phyloP scores from a whole-genome alignment of 92 coral and sea anemone species.

The Chrysogorgia sp. region DNA sequence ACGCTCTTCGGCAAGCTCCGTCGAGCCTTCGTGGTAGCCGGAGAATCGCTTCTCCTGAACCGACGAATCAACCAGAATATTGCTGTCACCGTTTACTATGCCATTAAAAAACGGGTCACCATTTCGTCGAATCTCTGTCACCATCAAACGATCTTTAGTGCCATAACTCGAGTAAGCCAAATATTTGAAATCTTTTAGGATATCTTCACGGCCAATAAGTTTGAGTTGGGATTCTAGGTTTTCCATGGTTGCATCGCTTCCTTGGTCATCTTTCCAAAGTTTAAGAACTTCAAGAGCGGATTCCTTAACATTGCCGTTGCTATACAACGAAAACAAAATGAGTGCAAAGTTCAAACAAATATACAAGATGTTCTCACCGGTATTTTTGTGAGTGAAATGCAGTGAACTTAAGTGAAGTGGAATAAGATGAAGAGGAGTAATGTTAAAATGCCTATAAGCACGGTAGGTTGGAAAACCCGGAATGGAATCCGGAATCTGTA shows the following conservation, averaged over 20 bases:
- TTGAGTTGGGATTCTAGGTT: slow-evolving; percentile 78
- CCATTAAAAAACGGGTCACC: slow-evolving; percentile 7
- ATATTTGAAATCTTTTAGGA: slow-evolving; percentile 77
- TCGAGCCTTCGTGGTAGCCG: slow-evolving; percentile 41
- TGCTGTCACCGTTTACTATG: slow-evolving; percentile 12
- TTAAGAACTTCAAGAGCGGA: slow-evolving; percentile 79
- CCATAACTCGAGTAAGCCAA: slow-evolving; percentile 93
- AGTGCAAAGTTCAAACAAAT: not conserved
- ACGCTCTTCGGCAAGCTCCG: slow-evolving; percentile 51
- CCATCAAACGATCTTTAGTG: slow-evolving; percentile 69
- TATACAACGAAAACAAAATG: not conserved
- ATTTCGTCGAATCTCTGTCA: slow-evolving; percentile 63
- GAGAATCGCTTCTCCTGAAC: slow-evolving; percentile 35
- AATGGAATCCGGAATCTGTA: no score
- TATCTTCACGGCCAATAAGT: slow-evolving; percentile 80
- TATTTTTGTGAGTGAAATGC: not conserved
- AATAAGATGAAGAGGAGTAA: not conserved
- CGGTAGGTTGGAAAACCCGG: no score
- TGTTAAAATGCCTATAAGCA: no score
- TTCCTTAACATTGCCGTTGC: slow-evolving; percentile 44
- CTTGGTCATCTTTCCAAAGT: slow-evolving; percentile 87
- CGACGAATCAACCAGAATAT: slow-evolving; percentile 19
- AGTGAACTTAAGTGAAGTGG: not conserved
- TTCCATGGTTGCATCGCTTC: slow-evolving; percentile 87
- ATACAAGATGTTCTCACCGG: no score